phyloP scores from a whole-genome alignment of 2,888 invertebrate genomes.

The Limnephilus lunatus region DNA sequence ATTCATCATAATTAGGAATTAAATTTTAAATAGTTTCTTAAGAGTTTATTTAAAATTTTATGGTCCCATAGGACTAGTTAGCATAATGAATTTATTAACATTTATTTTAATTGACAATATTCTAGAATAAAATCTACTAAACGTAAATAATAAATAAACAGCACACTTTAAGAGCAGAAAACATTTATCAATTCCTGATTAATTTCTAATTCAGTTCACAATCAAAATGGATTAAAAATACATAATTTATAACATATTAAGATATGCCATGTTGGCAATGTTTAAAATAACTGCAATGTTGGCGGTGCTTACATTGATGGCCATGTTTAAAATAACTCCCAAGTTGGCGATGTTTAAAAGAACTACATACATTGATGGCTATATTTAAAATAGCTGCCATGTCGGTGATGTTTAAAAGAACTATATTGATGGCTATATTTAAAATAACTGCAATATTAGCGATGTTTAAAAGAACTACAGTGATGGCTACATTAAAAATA shows the following conservation, averaged over 20 bases:
- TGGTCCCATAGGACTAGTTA: constrained; percentile 40
- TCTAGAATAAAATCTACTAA: constrained; percentile 15
- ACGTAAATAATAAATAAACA: constrained; percentile 7
- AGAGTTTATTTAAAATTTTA: neutral
- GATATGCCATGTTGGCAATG: neutral
- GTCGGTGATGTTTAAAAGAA: neutral
- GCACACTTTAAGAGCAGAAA: neutral
- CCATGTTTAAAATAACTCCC: neutral
- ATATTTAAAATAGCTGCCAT: neutral
- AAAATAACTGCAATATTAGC: no score
- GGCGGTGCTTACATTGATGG: no score
- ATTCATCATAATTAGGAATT: neutral
- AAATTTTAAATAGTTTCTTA: neutral
- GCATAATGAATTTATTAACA: neutral
- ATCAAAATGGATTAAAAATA: neutral
- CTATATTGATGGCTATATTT: no score
- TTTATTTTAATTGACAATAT: constrained; percentile 39
- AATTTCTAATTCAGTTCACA: neutral
- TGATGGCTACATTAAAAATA: no score
- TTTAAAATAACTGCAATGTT: neutral
- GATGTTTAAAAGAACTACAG: no score
- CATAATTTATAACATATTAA: neutral
- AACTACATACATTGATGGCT: neutral
- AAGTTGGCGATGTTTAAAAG: neutral
- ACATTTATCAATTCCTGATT: constrained; percentile 46